Conservation (phyloP, 2,113 vertebrate genomes). For the Mus musculus region DNA sequence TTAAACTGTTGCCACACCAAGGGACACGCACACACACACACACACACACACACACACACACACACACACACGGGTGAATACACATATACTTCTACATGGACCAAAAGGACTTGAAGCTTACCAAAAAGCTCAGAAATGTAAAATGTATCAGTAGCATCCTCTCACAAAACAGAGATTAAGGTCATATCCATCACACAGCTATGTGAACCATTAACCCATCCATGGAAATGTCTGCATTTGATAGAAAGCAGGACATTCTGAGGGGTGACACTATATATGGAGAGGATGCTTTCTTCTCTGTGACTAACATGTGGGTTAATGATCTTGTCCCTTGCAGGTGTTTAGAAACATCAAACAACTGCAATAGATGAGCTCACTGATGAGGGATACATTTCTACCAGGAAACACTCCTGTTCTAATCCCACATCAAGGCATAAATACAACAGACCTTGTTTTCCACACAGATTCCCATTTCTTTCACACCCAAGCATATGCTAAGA, state of each 20-base stretch:
- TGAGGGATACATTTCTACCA: constrained; percentile 2
- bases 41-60: background rate
- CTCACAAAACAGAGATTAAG: constrained; percentile 53
- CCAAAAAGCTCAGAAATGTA: background rate
- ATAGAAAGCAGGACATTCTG: constrained; percentile 40
- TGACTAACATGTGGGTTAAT: background rate
- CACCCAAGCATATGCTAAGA: constrained; percentile 80
- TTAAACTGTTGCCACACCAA: background rate
- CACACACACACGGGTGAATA: too few species aligned
- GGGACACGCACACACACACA: background rate
- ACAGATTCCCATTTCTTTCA: constrained; percentile 80
- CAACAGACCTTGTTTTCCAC: constrained; percentile 82
- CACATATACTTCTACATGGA: background rate
- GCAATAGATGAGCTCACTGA: constrained; percentile 26
- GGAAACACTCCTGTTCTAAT: constrained; percentile 48
- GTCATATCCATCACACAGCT: background rate
- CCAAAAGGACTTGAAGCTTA: background rate
- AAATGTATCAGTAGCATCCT: background rate
- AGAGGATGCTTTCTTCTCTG: background rate
- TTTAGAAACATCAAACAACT: constrained; percentile 56
- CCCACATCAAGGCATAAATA: constrained; percentile 56
- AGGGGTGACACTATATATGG: background rate
- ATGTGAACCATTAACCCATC: background rate
- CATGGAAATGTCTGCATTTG: constrained; percentile 14
- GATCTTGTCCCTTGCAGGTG: background rate